These are phyloP conservation scores for Eulithis prunata DNA, from an alignment of 2,888 invertebrate species.

Conservation along the genomic window DNA sequence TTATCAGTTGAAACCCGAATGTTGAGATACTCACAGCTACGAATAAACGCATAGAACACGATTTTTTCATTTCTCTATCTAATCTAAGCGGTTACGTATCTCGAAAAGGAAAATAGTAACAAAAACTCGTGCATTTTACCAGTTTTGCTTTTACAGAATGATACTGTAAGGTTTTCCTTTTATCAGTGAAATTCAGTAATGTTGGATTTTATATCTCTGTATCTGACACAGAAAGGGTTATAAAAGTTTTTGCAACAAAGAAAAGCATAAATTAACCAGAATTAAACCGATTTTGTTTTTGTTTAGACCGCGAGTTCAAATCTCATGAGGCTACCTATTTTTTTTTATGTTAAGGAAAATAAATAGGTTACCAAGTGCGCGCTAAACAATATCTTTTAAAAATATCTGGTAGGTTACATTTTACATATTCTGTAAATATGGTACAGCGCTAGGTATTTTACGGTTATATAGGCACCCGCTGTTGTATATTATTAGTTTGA, in stretches of 20 bases:
- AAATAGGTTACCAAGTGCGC: conserved; percentile 4
- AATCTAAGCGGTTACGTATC: conserved; percentile 41
- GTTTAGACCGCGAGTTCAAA: conserved; percentile 6
- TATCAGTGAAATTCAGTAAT: conserved; percentile 28
- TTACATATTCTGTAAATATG: too few relatives aligned
- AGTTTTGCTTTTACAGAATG: conserved; percentile 23
- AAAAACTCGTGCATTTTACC: conserved; percentile 32
- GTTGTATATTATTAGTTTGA: neutral
- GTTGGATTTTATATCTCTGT: conserved; percentile 21
- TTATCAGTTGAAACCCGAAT: conserved; percentile 53
- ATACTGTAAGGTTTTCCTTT: conserved; percentile 24
- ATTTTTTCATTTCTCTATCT: conserved; percentile 41
- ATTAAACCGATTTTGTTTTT: conserved; percentile 13
- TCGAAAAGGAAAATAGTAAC: conserved; percentile 42
- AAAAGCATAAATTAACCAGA: conserved; percentile 15
- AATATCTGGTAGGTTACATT: too few relatives aligned
- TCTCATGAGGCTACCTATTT: conserved; percentile 4
- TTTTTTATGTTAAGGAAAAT: conserved; percentile 5
- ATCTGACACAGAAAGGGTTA: conserved; percentile 15
- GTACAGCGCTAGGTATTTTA: too few relatives aligned
- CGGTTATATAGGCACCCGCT: too few relatives aligned
- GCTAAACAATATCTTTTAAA: too few relatives aligned
- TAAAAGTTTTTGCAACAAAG: conserved; percentile 20
- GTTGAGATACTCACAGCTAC: conserved; percentile 42
- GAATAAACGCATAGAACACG: conserved; percentile 42